phyloP scores from a whole-genome alignment of 2,797 vertebrate genomes.

The Momotus momota region DNA sequence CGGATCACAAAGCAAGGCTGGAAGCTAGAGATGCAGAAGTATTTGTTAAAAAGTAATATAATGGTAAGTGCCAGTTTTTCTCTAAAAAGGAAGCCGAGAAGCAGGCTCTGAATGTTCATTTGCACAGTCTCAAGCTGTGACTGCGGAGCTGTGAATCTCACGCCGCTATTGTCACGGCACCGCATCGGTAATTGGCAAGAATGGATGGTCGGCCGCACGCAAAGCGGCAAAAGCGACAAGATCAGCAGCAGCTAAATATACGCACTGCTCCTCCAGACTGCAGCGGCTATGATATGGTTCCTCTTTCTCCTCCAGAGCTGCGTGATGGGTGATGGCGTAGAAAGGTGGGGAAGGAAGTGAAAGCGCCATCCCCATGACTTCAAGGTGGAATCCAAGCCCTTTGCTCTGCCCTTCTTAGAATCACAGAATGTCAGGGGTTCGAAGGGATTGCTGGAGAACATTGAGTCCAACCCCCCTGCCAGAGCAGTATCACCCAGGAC shows the following conservation, averaged over 20 bases:
- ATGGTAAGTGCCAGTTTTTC: conserved; percentile 54
- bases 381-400: neutral
- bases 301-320: neutral
- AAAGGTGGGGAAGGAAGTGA: neutral
- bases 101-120: conserved; percentile 66
- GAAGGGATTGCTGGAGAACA: no score
- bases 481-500: no score
- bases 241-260: conserved; percentile 61
- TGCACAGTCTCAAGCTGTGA: conserved; percentile 72
- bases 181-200: conserved; percentile 53
- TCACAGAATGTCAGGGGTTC: no score
- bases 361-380: neutral
- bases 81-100: conserved; percentile 66
- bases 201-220: conserved; percentile 58
- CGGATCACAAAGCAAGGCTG: conserved; percentile 41
- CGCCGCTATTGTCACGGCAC: conserved; percentile 55
- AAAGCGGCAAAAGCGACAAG: conserved; percentile 53
- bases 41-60: conserved; percentile 58
- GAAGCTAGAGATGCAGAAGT: conserved; percentile 18
- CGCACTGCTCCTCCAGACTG: neutral
- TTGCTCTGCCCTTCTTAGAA: neutral
- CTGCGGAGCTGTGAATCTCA: conserved; percentile 57
- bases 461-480: no score
- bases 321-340: neutral
- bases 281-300: neutral